Conservation (phyloP, 2,888 invertebrate genomes). For the Hipparchia sbordonii region DNA sequence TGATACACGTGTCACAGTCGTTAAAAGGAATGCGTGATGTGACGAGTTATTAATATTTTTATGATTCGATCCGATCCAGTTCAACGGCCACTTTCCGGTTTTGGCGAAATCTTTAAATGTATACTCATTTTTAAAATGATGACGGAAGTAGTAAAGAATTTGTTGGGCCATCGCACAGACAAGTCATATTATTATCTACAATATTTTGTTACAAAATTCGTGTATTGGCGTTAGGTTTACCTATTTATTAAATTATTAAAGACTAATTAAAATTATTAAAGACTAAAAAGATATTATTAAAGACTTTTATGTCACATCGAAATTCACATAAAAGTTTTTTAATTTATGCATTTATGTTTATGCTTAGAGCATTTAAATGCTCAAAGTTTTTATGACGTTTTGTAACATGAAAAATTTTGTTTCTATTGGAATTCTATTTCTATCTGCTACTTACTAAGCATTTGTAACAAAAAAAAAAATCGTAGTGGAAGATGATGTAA, state of each 20-base stretch:
- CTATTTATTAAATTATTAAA: neutral
- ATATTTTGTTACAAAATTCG: neutral
- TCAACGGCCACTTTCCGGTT: constrained; percentile 75
- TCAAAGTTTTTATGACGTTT: no score
- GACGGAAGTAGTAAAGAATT: constrained; percentile 54
- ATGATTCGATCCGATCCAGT: constrained; percentile 62
- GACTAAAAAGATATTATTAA: no score
- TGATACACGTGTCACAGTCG: constrained; percentile 33
- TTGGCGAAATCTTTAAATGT: constrained; percentile 41
- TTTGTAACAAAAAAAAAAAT: no score
- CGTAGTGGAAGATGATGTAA: no score
- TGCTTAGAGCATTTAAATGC: no score
- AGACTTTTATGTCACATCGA: neutral
- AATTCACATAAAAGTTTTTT: no score
- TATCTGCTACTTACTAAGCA: no score
- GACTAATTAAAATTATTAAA: no score
- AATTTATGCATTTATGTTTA: no score
- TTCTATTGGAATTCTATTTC: no score
- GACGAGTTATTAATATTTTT: constrained; percentile 69
- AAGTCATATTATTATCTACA: constrained; percentile 11
- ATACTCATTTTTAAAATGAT: constrained; percentile 56
- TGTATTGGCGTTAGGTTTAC: constrained; percentile 6
- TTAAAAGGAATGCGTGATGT: constrained; percentile 26
- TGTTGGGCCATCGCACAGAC: constrained; percentile 1
- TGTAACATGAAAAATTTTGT: no score